Base-by-base conservation (phyloP, 2,113 vertebrate genomes). In the Crotalus horridus region DNA sequence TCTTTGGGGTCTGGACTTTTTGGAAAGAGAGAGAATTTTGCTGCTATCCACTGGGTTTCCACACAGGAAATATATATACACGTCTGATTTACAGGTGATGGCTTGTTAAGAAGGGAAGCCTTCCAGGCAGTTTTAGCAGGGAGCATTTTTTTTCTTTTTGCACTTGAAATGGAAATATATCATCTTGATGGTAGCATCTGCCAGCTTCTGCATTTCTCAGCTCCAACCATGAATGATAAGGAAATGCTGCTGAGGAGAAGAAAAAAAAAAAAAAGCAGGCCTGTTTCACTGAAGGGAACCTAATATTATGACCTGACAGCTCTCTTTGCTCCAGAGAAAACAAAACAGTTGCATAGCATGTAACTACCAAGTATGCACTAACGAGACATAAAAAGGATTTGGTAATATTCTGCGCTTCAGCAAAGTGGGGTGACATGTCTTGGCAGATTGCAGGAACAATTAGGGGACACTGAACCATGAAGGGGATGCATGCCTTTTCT, bases 401-500 rank as follows among this genome's bases (percentile, higher is more conserved):
- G 89, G 46, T 85, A 93, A 90, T 61, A 90, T 93, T 93, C 55
- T 61, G 21, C 8, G 4, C 92, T 88, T 86, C 69, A 61, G n/a
- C 26, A 81, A 69, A 89, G 20, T 21, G 53, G 33, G 55, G 13
- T 93, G 74, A 54, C 88, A 61, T 86, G 92, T 90, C 74, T 90
- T 85, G 88, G 88, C 20, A n/a, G 92, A 93, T 85, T 90, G 55
- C 74, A 90, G 88, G 89, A 90, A 88, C 88, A 89, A 93, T 93
- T 93, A 93, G 88, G 74, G 86, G 51, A 93, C 69, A 90, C 54
- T 53, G 88, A 93, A 90, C 92, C 92, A 61, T 90, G 92, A 90
- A 93, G 64, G 54, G 53, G 91, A 88, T 59, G 92, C 69, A 89
- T 39, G 29, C 64, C 46, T 54, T 92, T 56, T 58, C 46, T 54